phyloP scores from a whole-genome alignment of 2,888 invertebrate species.

The Eupsilia transversa region DNA sequence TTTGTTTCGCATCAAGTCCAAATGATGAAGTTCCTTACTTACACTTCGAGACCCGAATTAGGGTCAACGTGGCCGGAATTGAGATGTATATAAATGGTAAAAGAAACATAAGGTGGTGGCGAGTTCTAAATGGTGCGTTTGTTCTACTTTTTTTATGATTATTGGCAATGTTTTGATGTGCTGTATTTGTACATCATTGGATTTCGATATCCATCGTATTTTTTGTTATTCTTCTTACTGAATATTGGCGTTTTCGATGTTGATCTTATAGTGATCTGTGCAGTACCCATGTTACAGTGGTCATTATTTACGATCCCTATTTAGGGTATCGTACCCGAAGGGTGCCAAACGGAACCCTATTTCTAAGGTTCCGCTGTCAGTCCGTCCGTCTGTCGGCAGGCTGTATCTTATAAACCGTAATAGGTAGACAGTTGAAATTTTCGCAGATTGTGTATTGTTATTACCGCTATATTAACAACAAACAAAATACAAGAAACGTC shows the following conservation, averaged over 20 bases:
- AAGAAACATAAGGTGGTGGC: not conserved
- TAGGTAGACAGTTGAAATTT: no score
- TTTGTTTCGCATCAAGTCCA: constrained; percentile 43
- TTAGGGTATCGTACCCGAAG: no score
- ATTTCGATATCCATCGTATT: not conserved
- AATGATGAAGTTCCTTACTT: constrained; percentile 32
- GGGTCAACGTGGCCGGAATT: constrained; percentile 39
- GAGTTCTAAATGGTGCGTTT: not conserved
- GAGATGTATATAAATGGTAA: constrained; percentile 14
- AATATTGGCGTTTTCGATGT: not conserved
- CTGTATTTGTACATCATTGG: not conserved
- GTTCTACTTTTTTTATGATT: constrained; percentile 13
- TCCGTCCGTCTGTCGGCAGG: no score
- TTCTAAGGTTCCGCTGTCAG: no score
- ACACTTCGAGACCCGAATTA: constrained; percentile 20
- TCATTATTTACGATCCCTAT: not conserved
- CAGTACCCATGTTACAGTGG: not conserved
- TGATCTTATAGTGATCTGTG: no score
- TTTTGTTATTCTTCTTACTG: not conserved
- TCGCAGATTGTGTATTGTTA: no score
- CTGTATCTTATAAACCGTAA: no score
- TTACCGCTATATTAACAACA: no score
- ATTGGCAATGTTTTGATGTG: not conserved
- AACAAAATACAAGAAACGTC: no score
- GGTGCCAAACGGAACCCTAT: no score